phyloP scores from a whole-genome alignment of 2,113 vertebrate genomes.

The Leuciscus idus region DNA sequence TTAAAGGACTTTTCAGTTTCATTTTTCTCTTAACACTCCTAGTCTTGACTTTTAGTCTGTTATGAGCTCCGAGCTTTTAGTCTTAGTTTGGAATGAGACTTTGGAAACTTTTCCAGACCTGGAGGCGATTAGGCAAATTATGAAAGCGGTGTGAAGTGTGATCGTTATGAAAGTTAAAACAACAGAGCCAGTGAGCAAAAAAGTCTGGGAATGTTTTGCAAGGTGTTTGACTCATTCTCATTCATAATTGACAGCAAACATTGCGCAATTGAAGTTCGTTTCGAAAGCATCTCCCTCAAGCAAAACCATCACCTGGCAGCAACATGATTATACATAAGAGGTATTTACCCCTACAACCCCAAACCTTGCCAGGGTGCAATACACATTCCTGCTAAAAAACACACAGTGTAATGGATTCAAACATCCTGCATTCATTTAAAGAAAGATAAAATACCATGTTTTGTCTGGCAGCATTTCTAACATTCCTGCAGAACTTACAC shows the following conservation, averaged over 20 bases:
- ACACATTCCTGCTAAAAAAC: neutral
- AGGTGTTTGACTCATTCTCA: neutral
- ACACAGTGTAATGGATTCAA: neutral
- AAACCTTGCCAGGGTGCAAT: neutral
- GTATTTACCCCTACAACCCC: neutral
- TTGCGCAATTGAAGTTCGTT: slow-evolving; percentile 5
- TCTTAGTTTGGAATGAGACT: neutral
- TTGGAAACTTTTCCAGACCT: neutral
- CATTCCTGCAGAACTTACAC: neutral
- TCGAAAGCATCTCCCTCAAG: neutral
- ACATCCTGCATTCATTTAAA: neutral
- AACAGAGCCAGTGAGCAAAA: neutral
- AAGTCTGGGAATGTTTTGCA: neutral
- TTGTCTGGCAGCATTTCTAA: neutral
- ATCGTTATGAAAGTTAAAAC: neutral
- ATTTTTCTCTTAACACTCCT: neutral
- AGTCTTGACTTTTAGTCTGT: neutral
- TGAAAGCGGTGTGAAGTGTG: neutral
- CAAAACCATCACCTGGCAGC: slow-evolving; percentile 1
- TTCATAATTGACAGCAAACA: neutral
- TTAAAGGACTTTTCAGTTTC: neutral
- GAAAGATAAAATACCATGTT: neutral
- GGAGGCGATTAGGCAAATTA: neutral
- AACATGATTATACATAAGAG: neutral
- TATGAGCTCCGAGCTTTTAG: neutral